Evolutionary conservation across 2,888 invertebrate genomes (phyloP).

Genomic region (Dysmachus trigonus): DNA sequence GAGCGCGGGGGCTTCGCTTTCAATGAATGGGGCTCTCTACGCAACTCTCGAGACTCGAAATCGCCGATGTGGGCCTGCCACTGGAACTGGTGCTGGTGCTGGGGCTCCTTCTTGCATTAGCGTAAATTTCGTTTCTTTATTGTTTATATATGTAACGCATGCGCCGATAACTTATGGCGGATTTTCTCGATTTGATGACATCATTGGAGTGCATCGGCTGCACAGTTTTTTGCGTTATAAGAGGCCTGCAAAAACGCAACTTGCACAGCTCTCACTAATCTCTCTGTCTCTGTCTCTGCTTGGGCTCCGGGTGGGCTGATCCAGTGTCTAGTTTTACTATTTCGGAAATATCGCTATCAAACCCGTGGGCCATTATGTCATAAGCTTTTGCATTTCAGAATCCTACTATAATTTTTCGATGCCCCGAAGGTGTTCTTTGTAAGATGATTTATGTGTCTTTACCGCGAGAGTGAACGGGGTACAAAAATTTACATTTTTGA

Average conservation of each 20-base stretch:
- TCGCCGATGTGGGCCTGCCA: neutral
- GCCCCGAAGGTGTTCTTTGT: slow-evolving; percentile 28
- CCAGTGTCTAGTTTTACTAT: slow-evolving; percentile 37
- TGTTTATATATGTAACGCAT: slow-evolving; percentile 30
- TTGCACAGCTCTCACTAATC: neutral
- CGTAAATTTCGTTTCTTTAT: slow-evolving; percentile 38
- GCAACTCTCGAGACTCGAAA: slow-evolving; percentile 22
- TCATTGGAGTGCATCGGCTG: slow-evolving; percentile 33
- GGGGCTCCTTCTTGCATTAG: slow-evolving; percentile 19
- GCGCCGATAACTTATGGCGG: neutral
- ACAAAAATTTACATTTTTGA: neutral
- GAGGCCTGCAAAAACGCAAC: neutral
- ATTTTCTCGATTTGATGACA: slow-evolving; percentile 26
- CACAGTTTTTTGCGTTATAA: neutral
- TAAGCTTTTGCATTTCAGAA: slow-evolving; percentile 24
- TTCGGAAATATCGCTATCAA: slow-evolving; percentile 33
- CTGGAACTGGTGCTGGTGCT: too few species aligned
- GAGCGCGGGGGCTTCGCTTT: slow-evolving; percentile 11
- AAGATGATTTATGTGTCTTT: slow-evolving; percentile 12
- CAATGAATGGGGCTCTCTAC: slow-evolving; percentile 24
- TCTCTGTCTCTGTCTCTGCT: neutral
- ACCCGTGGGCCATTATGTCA: slow-evolving; percentile 34
- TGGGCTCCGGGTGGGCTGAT: slow-evolving; percentile 12
- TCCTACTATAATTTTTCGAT: slow-evolving; percentile 30
- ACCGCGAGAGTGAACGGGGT: neutral